Base-by-base conservation (phyloP, 2,888 invertebrate genomes). In the Mesoligia furuncula region DNA sequence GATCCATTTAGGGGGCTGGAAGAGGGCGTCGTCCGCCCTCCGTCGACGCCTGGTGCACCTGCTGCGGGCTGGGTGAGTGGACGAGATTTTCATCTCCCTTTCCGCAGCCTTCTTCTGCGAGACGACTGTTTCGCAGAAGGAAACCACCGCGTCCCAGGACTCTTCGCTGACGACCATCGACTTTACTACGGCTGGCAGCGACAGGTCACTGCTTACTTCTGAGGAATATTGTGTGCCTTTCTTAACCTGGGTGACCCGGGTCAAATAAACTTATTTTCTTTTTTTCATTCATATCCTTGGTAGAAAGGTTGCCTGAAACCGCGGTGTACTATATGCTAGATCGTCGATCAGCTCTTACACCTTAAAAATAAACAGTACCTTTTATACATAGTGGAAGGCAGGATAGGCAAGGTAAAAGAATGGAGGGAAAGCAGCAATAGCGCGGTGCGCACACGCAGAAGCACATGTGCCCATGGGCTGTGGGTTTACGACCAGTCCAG, bases 361-460 rank as follows among this genome's bases (percentile, higher is more conserved):
- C 54, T n/a, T 57, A 9, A 36, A 17, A 57, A n/a, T 20, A 54
- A 54, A 17, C 36, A 69, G 17, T 69, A 69, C 69, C 69, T 69
- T 39, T 39, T 59, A 74, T 1, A 84, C 93, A 94, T 61, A 92
- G 45, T 0, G 94, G 94, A n/a, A 94, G 84, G 75, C 94, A 94
- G 6, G 94, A 88, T 20, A 94, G 84, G 77, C 94, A 94, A 5
- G 94, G 94, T 24, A 91, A 84, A 4, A 93, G 61, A 3, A 93
- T 75, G 0, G 93, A 94, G 0, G 94, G 94, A 70, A 89, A 94
- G 39, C 91, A 93, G 78, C 93, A 94, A 42, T 91, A 20, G 5
- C 90, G 88, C 0, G 94, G 94, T 0, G 90, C 90, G 69, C 94
- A 94, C 42, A 94, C 71, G 84, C 94, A 94, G 69, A 94, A 93